A percentile compares a stretch with the other conserved stretches of the same genome.
phyloP scores from a whole-genome alignment of 1,140 invertebrate genomes.

The Cephus cinctus region DNA sequence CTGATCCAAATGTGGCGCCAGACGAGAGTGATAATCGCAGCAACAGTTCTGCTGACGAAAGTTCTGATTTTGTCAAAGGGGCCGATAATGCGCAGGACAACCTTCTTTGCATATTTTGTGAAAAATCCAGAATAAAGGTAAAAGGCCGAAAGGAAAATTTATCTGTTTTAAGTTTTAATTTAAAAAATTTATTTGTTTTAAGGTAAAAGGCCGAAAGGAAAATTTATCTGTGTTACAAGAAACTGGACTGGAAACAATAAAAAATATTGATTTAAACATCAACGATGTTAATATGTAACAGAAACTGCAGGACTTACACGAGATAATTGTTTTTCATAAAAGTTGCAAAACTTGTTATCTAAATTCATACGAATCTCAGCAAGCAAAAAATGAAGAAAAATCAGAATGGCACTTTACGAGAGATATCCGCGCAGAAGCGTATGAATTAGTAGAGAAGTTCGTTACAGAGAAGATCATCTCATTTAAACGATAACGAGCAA shows the following conservation, averaged over 20 bases:
- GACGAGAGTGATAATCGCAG: not conserved
- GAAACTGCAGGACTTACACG: conserved; percentile 2
- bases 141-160: conserved; percentile 9
- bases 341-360: conserved; percentile 2
- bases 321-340: conserved; percentile 4
- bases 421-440: conserved; percentile 5
- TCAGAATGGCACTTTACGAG: conserved; percentile 7
- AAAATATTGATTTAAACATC: not conserved
- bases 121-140: not conserved
- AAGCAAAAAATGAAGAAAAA: not conserved
- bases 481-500: not conserved
- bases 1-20: not conserved
- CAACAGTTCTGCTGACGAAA: not conserved
- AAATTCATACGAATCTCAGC: not conserved
- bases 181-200: not conserved
- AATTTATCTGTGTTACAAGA: conserved; percentile 4
- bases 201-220: conserved; percentile 1
- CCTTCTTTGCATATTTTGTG: conserved; percentile 2
- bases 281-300: not conserved
- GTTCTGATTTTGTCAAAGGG: not conserved
- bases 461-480: conserved; percentile 4
- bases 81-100: not conserved
- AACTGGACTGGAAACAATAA: not conserved
- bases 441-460: conserved; percentile 7
- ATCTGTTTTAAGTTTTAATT: not conserved